Base-by-base conservation (phyloP, 2,888 invertebrate species). In the Drosophila mulleri region DNA sequence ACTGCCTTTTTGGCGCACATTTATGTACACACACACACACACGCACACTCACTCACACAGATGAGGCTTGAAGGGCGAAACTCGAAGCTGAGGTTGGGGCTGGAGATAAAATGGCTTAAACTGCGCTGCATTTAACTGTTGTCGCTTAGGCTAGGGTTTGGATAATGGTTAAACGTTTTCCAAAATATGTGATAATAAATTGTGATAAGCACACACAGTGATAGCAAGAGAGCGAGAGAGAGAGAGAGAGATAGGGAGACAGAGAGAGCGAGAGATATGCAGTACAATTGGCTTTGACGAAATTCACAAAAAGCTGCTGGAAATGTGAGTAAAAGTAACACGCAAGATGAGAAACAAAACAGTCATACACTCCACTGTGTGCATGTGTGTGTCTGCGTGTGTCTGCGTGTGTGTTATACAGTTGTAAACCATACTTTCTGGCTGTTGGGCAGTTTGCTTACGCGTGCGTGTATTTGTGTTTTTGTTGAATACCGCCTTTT, bases 361-460 rank as follows among this genome's bases (percentile, higher is more conserved):
- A 23, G 14, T 18, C 23, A 48, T 3, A 37, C 47, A 54, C n/a
- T 26, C 16, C 11, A 41, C 11, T 9, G 42, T n/a, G 26, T 52
- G 23, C 23, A 7, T 23, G 20, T 26, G 26, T 23, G 20, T 14
- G n/a, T 35, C 44, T 16, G 48, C 12, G 26, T 42, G 65, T 47
- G 35, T 23, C 37, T 39, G 3, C 58, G 57, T 45, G 26, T 47
- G 54, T 62, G 74, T 42, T 52, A 71, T 65, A 70, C 85, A 87
- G 76, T 82, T 81, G 68, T 72, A 68, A 78, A 78, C 72, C 85
- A 87, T 72, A 83, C 88, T 84, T 87, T 84, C 68, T 45, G 70
- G 70, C 75, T 72, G 72, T 62, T 63, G 74, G 68, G 45, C 62
- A 77, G 80, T 70, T 79, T 71, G 72, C 69, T 58, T 62, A 54